phyloP scores from a whole-genome alignment of 2,797 vertebrate genomes.

The Myotis planiceps region DNA sequence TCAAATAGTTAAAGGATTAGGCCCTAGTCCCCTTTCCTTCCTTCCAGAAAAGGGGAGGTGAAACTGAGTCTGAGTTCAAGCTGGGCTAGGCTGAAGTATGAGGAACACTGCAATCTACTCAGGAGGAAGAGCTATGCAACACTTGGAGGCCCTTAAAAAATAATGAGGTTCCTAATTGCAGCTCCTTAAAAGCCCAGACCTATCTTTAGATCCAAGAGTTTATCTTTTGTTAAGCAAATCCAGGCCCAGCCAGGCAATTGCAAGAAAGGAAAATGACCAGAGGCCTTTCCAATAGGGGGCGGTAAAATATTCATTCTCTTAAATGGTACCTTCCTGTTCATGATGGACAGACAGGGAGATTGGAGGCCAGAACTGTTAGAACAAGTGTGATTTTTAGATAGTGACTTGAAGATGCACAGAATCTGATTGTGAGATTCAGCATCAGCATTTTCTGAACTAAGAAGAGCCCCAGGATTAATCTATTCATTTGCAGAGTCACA shows the following conservation, averaged over 20 bases:
- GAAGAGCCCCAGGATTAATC: not conserved
- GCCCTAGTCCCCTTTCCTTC: not conserved
- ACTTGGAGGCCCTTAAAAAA: not conserved
- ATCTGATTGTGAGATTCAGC: not conserved
- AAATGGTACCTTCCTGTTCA: constrained; percentile 35
- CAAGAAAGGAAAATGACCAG: not conserved
- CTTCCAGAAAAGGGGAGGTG: not conserved
- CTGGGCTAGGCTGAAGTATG: not conserved
- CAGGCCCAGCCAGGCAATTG: not conserved
- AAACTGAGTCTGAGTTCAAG: not conserved
- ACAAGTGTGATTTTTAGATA: constrained; percentile 42
- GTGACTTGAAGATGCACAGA: constrained; percentile 7
- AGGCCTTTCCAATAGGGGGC: constrained; percentile 20
- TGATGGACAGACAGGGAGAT: constrained; percentile 36
- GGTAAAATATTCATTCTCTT: constrained; percentile 68
- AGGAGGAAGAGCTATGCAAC: not conserved
- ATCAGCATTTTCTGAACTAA: not conserved
- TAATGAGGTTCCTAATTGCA: not conserved
- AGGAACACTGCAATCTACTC: not conserved
- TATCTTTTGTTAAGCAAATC: constrained; percentile 35
- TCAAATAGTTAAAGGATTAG: not conserved
- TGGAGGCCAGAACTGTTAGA: constrained; percentile 13
- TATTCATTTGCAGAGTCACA: not conserved
- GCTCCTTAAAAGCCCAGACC: not conserved
- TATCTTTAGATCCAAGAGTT: constrained; percentile 20